phyloP scores from a whole-genome alignment of 35 echinoderm and acorn worm genomes.

The Patiria miniata region DNA sequence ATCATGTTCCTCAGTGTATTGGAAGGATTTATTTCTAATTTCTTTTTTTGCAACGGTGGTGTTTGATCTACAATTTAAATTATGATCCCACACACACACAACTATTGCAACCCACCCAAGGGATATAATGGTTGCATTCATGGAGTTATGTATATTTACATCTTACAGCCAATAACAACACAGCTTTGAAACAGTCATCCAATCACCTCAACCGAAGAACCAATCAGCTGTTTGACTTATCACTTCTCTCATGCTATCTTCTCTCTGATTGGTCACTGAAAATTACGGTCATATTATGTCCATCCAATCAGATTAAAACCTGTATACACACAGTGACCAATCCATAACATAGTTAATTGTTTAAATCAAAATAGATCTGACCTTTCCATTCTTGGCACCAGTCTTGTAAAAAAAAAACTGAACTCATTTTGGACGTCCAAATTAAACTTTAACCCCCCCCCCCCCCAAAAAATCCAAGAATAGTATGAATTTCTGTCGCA shows the following conservation, averaged over 20 bases:
- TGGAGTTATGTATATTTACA: slow-evolving; percentile 16
- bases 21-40: slow-evolving; percentile 25
- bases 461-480: no score
- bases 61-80: slow-evolving; percentile 23
- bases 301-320: not conserved
- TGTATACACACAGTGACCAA: not conserved
- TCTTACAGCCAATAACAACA: slow-evolving; percentile 9
- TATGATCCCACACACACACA: slow-evolving; percentile 13
- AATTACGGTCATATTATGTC: not conserved
- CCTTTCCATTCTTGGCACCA: not conserved
- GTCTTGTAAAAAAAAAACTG: not conserved
- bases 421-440: no score
- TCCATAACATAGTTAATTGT: not conserved
- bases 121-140: not conserved
- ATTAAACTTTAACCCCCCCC: no score
- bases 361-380: not conserved
- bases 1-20: slow-evolving; percentile 26
- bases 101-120: not conserved
- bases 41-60: slow-evolving; percentile 25
- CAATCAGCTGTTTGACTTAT: slow-evolving; percentile 2
- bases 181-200: slow-evolving; percentile 5
- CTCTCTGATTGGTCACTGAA: not conserved
- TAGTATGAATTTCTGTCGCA: no score
- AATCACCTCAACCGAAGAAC: not conserved
- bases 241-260: not conserved